A percentile compares a stretch with the other conserved stretches of the same genome.
phyloP scores from a whole-genome alignment of 35 echinoderm and acorn worm species.

The Ophiothrix spiculata region DNA sequence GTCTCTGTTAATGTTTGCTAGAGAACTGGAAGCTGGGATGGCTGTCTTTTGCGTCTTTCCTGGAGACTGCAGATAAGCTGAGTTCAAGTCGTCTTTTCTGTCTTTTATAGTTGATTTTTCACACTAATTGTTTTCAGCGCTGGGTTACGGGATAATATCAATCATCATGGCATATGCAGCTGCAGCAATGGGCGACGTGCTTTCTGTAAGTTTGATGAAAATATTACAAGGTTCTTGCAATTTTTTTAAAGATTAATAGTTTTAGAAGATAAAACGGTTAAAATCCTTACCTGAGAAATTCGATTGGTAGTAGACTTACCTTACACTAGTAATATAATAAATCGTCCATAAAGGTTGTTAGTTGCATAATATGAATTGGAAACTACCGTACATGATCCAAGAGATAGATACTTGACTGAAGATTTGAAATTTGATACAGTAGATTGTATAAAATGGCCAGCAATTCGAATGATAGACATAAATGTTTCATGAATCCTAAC shows the following conservation, averaged over 20 bases:
- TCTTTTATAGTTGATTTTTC: too few species aligned
- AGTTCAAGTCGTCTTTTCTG: too few species aligned
- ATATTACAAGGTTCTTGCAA: not conserved
- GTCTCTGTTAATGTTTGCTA: too few species aligned
- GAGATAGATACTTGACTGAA: too few species aligned
- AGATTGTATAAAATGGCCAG: too few species aligned
- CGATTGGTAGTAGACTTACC: not conserved
- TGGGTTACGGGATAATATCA: slow-evolving; percentile 33
- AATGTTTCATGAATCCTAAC: too few species aligned
- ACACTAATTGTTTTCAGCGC: too few species aligned
- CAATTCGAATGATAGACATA: too few species aligned
- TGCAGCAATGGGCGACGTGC: slow-evolving; percentile 47
- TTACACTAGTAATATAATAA: not conserved
- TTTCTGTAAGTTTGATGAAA: slow-evolving; percentile 25
- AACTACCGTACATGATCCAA: too few species aligned
- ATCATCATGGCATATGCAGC: slow-evolving; percentile 53
- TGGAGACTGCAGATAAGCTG: too few species aligned
- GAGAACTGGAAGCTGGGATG: too few species aligned
- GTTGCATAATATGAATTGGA: not conserved
- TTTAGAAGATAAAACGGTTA: not conserved
- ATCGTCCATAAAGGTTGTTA: not conserved
- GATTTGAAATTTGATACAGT: too few species aligned
- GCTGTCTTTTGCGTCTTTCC: not conserved
- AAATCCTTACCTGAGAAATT: not conserved
- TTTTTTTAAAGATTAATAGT: not conserved